Evolutionary conservation across 2,113 vertebrate species (phyloP).

Genomic region (Corydoras maculifer): DNA sequence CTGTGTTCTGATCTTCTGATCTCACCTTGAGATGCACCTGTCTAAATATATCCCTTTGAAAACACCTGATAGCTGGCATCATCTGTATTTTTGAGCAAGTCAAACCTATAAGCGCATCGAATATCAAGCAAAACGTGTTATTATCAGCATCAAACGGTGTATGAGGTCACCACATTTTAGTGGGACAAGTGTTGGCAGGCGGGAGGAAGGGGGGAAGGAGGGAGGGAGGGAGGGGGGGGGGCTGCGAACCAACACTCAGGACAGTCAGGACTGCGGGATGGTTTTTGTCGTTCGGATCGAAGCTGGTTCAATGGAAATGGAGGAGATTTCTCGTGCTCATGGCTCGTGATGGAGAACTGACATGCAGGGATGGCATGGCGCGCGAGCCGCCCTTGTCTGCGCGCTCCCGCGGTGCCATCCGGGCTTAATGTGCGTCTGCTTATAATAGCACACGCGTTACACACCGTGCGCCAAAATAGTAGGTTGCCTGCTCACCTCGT

Average conservation of each 20-base stretch:
- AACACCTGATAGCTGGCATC: too few relatives aligned
- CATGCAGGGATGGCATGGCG: neutral
- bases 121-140: neutral
- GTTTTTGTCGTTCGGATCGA: neutral
- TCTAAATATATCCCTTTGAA: neutral
- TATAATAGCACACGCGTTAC: too few relatives aligned
- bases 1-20: neutral
- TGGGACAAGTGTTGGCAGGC: slow-evolving; percentile 14
- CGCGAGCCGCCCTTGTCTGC: too few relatives aligned
- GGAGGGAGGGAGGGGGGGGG: too few relatives aligned
- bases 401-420: too few relatives aligned
- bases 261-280: slow-evolving; percentile 29
- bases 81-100: neutral
- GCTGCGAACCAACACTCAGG: neutral
- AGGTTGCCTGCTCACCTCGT: too few relatives aligned
- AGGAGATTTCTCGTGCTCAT: neutral
- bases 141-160: neutral
- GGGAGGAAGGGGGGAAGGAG: too few relatives aligned
- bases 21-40: slow-evolving; percentile 41
- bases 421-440: too few relatives aligned
- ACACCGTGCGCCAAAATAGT: too few relatives aligned
- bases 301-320: neutral
- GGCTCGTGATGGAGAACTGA: neutral
- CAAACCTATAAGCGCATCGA: too few relatives aligned
- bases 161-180: slow-evolving; percentile 19